Evolutionary conservation across 2,113 vertebrate species (phyloP).

Genomic region (Ornithorhynchus anatinus): DNA sequence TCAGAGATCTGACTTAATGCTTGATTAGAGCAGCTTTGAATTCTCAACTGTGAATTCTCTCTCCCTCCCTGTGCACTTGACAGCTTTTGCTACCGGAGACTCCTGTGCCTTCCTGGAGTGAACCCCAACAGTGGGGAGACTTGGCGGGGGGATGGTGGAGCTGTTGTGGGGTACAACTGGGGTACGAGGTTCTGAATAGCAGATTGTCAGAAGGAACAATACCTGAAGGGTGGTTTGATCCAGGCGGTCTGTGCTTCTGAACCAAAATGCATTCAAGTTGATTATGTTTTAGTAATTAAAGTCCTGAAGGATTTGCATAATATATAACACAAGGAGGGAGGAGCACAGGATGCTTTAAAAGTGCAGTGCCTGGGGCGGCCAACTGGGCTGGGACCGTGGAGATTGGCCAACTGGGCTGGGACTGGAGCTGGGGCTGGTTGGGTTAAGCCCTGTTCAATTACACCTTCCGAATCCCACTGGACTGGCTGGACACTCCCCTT

Average conservation of each 20-base stretch:
- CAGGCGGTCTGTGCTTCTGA: conserved; percentile 1
- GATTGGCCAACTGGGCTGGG: too few relatives aligned
- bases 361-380: too few relatives aligned
- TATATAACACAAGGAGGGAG: background rate
- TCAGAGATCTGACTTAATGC: background rate
- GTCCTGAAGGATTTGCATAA: background rate
- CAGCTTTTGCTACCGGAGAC: background rate
- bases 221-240: background rate
- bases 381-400: too few relatives aligned
- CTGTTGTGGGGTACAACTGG: background rate
- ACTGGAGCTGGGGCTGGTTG: too few relatives aligned
- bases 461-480: too few relatives aligned
- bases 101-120: background rate
- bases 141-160: background rate
- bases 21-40: conserved; percentile 11
- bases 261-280: conserved; percentile 10
- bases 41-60: background rate
- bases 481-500: too few relatives aligned
- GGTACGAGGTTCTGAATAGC: rapidly evolving
- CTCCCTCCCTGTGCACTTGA: background rate
- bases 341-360: rapidly evolving
- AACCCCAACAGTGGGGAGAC: background rate
- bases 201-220: background rate
- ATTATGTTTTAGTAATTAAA: background rate
- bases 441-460: too few relatives aligned